Conservation (phyloP, 2,797 vertebrate species). For the Characodon lateralis region DNA sequence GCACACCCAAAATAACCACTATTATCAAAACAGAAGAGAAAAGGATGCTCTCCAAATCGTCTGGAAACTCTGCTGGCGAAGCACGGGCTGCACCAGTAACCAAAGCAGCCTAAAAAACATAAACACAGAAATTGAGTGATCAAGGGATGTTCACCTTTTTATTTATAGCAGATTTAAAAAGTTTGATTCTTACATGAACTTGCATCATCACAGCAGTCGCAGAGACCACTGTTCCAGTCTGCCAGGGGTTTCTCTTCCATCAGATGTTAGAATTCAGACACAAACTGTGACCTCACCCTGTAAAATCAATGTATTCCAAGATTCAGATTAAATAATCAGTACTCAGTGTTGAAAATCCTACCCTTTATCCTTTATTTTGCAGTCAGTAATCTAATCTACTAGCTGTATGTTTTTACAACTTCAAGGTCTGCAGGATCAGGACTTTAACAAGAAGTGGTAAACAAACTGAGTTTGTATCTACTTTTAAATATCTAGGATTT, state of each 20-base stretch:
- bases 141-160: not conserved
- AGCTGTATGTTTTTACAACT: too few species aligned
- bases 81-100: slow-evolving; percentile 65
- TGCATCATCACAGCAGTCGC: slow-evolving; percentile 6
- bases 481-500: too few species aligned
- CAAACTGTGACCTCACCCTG: not conserved
- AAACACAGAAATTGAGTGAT: not conserved
- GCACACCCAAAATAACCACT: accelerated
- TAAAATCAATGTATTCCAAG: not conserved
- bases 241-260: slow-evolving; percentile 1
- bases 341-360: not conserved
- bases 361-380: not conserved
- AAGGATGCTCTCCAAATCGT: slow-evolving; percentile 40
- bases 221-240: not conserved
- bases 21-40: slow-evolving; percentile 56
- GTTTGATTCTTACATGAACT: not conserved
- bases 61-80: slow-evolving; percentile 52
- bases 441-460: too few species aligned
- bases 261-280: not conserved
- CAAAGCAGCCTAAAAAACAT: slow-evolving; percentile 12
- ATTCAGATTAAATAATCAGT: not conserved
- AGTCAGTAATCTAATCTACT: too few species aligned
- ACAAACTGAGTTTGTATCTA: too few species aligned
- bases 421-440: too few species aligned
- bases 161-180: not conserved